These are phyloP conservation scores for Antigone vipio DNA, from an alignment of 2,113 vertebrate species.

Conservation along the genomic window DNA sequence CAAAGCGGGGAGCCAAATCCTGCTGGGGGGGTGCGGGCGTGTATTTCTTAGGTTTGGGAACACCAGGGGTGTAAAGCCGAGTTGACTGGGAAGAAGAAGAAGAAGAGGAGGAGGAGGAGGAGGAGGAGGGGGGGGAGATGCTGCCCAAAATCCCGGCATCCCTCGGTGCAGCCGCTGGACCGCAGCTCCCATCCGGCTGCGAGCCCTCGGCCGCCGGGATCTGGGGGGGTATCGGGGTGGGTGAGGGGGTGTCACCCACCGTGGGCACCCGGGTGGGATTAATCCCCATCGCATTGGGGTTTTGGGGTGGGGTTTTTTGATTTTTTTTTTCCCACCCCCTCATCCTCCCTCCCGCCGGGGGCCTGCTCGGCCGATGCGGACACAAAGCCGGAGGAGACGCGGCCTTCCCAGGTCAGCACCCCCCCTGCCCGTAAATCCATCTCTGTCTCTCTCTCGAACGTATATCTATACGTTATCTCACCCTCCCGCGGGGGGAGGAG, in stretches of 20 bases:
- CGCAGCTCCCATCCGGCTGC: neutral
- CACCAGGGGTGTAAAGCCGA: neutral
- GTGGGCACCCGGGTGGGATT: neutral
- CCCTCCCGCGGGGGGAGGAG: neutral
- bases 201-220: neutral
- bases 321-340: no score
- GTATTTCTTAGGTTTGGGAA: neutral
- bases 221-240: neutral
- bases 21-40: neutral
- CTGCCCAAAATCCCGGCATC: slow-evolving; percentile 24
- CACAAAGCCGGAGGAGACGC: neutral
- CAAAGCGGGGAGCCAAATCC: neutral
- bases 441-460: no score
- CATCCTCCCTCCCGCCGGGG: neutral
- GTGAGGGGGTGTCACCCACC: neutral
- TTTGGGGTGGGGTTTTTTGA: no score
- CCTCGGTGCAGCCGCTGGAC: neutral
- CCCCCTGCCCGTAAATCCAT: no score
- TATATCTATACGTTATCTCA: neutral
- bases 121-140: neutral
- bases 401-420: slow-evolving; percentile 22
- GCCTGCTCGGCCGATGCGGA: neutral
- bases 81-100: neutral
- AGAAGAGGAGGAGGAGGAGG: neutral
- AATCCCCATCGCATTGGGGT: neutral